phyloP scores from a whole-genome alignment of 2,888 invertebrate species.

The Hypomecis punctinalis region DNA sequence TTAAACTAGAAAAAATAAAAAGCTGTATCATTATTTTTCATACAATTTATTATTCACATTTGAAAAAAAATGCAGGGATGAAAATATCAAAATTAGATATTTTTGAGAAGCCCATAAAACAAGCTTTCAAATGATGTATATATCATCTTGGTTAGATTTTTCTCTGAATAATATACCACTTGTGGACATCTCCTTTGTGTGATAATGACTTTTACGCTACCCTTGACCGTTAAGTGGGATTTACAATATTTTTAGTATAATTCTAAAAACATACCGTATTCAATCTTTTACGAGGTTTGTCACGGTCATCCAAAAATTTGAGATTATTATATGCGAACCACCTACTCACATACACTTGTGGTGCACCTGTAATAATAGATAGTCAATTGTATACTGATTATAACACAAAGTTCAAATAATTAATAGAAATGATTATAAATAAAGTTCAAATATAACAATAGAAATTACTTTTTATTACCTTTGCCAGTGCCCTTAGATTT shows the following conservation, averaged over 20 bases:
- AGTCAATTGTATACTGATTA: constrained; percentile 2
- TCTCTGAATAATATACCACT: too few species aligned
- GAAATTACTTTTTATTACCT: constrained; percentile 24
- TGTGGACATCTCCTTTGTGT: too few species aligned
- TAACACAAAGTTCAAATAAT: constrained; percentile 11
- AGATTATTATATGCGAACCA: constrained; percentile 18
- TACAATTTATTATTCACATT: too few species aligned
- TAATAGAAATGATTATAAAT: constrained; percentile 26
- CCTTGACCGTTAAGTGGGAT: constrained; percentile 11
- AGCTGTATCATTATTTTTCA: too few species aligned
- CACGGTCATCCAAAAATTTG: constrained; percentile 18
- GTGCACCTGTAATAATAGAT: constrained; percentile 24
- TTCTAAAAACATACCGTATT: constrained; percentile 20
- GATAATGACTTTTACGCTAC: constrained; percentile 17
- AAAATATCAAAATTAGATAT: too few species aligned
- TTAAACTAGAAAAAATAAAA: too few species aligned
- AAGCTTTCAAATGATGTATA: too few species aligned
- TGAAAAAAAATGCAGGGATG: too few species aligned
- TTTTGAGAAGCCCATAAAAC: too few species aligned
- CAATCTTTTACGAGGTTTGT: constrained; percentile 19
- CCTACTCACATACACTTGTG: constrained; percentile 24
- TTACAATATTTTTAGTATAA: constrained; percentile 16
- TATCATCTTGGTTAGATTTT: too few species aligned
- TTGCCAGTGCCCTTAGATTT: constrained; percentile 25
- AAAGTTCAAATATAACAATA: constrained; percentile 26